These are phyloP conservation scores for Columba janthina DNA, from an alignment of 2,113 vertebrate species.

Conservation along the genomic window DNA sequence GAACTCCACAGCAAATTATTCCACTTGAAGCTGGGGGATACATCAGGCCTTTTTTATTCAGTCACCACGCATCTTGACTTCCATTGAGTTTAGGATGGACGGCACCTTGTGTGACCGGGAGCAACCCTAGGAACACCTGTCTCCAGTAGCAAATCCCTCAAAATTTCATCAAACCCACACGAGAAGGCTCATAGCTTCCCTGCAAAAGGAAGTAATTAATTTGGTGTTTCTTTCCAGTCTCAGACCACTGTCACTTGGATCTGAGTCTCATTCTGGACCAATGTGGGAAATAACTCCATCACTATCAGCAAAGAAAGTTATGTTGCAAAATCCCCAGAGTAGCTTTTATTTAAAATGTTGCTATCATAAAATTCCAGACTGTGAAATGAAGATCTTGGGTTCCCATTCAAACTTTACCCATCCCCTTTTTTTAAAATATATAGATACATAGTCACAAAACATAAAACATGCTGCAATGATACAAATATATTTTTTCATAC, in stretches of 20 bases:
- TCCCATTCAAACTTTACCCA: neutral
- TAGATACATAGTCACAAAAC: conserved; percentile 60
- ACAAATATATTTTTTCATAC: conserved; percentile 72
- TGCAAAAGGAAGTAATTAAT: neutral
- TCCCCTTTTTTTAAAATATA: conserved; percentile 18
- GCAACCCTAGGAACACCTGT: neutral
- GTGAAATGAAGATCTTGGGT: conserved; percentile 31
- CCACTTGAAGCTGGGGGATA: neutral
- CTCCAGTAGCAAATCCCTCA: neutral
- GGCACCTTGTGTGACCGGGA: neutral
- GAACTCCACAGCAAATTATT: neutral
- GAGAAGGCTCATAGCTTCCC: neutral
- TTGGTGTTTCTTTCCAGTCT: neutral
- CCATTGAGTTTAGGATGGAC: accelerated
- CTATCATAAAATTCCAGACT: conserved; percentile 61
- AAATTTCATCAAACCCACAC: neutral
- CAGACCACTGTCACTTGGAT: neutral
- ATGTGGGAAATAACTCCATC: neutral
- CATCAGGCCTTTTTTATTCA: neutral
- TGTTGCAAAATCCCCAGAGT: conserved; percentile 61
- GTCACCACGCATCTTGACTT: neutral
- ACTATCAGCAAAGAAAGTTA: neutral
- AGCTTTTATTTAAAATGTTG: conserved; percentile 66
- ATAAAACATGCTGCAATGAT: conserved; percentile 71
- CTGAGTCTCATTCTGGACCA: neutral